Base-by-base conservation (phyloP, 2,888 invertebrate genomes). In the Osmoderma eremita region DNA sequence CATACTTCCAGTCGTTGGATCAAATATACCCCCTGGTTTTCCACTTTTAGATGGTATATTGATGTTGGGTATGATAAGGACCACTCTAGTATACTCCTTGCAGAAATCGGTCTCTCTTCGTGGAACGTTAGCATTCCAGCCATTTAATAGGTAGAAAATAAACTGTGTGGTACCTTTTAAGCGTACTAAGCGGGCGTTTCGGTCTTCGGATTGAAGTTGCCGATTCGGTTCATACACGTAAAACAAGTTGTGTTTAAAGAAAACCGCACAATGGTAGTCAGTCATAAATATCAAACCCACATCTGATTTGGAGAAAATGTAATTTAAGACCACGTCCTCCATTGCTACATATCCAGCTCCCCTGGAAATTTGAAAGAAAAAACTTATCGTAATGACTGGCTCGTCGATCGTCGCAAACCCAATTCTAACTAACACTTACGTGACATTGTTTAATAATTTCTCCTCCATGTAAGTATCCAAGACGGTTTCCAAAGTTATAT, bases 161-260 rank as follows among this genome's bases (percentile, higher is more conserved):
- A 68, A 18, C 2, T 56, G 13, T n/a, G 84, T 85, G 22, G 88
- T 72, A 22, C 83, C 83, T 1, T 81, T 79, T 74, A 88, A 88
- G 17, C 89, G 81, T 67, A 88, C 73, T 61, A 89, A 80, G 71
- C 88, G 88, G 1, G 87, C 86, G 0, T 83, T 83, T 0, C 88
- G 88, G 0, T 80, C 79, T 45, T 78, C 79, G 6, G 88, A 83
- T 42, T 88, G 80, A 0, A 90, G 90, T 76, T 89, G 85, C 0
- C 85, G 80, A 75, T 86, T 87, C 0, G 85, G 86, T 67, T 88
- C 88, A 71, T 84, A 89, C 74, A 90, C 79, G 73, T 90, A 90
- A 53, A 84, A 87, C 0, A 89, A 80, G 42, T 85, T 84, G 67
- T 86, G 86, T 51, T 85, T 86, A 70, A 81, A 86, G 10, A 90